A percentile compares a stretch with the other conserved stretches of the same genome.
Evolutionary conservation across 2,797 vertebrate species (phyloP).

Genomic region (Galagoides demidoff): DNA sequence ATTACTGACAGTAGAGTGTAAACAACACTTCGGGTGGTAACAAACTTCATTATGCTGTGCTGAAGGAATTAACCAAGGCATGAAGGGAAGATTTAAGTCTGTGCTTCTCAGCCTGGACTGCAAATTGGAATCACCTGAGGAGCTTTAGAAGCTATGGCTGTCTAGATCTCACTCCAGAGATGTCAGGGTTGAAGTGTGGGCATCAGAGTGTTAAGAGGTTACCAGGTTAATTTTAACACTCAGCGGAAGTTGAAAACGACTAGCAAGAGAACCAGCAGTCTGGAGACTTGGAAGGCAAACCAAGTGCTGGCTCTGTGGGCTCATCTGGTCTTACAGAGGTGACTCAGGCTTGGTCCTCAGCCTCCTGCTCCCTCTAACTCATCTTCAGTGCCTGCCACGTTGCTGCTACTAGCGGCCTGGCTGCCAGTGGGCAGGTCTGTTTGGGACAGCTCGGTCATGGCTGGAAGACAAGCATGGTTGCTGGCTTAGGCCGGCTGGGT

Average conservation of each 20-base stretch:
- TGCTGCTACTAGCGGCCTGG: neutral
- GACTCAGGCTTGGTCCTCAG: neutral
- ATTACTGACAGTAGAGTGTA: neutral
- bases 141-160: neutral
- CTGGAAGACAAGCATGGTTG: neutral
- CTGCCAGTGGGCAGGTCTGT: neutral
- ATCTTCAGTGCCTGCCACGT: neutral
- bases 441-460: neutral
- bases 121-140: neutral
- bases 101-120: neutral
- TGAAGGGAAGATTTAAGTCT: neutral
- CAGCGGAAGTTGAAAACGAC: neutral
- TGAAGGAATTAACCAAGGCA: neutral
- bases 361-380: neutral
- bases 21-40: neutral
- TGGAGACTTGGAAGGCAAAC: neutral
- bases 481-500: neutral
- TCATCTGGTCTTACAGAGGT: neutral
- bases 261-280: neutral
- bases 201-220: neutral
- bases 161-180: neutral
- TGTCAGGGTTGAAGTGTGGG: neutral
- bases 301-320: neutral
- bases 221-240: neutral
- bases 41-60: neutral